A percentile compares a stretch with the other conserved stretches of the same genome.
Conservation (phyloP, 2,113 vertebrate species). For the Mastomys natalensis region DNA sequence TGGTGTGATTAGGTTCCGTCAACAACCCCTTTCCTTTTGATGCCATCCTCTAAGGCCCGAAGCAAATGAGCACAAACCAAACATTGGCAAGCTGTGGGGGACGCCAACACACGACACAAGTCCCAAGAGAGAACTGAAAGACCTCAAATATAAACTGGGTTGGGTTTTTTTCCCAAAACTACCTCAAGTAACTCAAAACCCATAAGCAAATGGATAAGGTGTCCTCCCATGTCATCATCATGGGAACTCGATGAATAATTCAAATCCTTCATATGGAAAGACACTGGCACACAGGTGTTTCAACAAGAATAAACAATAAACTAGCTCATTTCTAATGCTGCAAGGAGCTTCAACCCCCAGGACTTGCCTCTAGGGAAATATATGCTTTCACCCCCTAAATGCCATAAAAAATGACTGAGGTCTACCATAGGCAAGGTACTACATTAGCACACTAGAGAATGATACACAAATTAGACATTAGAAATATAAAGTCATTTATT, state of each 20-base stretch:
- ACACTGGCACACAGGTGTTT: not conserved
- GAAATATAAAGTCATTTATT: conserved; percentile 1
- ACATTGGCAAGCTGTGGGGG: not conserved
- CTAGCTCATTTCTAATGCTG: not conserved
- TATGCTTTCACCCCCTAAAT: not conserved
- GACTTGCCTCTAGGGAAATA: not conserved
- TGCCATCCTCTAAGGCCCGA: not conserved
- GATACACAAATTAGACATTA: not conserved
- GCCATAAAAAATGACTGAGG: not conserved
- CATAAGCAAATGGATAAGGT: not conserved
- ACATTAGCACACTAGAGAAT: not conserved
- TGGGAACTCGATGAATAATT: not conserved
- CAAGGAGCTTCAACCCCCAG: not conserved
- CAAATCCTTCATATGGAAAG: not conserved
- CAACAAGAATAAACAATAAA: not conserved
- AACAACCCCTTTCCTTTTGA: conserved; percentile 9
- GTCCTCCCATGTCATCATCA: not conserved
- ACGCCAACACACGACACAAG: not conserved
- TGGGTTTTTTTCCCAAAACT: not conserved
- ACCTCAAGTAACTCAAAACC: not conserved
- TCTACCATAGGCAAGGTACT: not conserved
- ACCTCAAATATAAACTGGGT: not conserved
- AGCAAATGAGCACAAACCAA: conserved; percentile 12
- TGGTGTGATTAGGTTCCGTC: not conserved
- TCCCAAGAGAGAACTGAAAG: not conserved